Evolutionary conservation across 2,888 invertebrate species (phyloP).

Genomic region (Galerucella pusilla): DNA sequence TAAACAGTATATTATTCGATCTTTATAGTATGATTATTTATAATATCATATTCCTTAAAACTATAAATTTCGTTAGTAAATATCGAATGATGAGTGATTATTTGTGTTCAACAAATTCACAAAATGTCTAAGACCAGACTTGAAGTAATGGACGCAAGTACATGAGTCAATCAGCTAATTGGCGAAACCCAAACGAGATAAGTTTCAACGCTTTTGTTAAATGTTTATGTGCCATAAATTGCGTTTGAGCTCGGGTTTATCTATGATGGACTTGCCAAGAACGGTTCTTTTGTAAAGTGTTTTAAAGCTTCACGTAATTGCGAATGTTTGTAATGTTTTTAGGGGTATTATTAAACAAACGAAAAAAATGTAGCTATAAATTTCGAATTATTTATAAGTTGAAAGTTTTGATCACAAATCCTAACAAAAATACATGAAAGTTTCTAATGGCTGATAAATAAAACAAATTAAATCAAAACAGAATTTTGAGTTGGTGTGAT

Average conservation of each 20-base stretch:
- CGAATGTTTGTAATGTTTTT: constrained; percentile 1
- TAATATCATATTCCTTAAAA: background rate
- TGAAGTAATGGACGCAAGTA: constrained; percentile 24
- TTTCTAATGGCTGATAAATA: background rate
- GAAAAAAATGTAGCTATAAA: background rate
- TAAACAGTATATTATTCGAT: background rate
- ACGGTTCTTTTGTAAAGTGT: background rate
- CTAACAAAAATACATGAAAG: background rate
- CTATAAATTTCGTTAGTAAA: background rate
- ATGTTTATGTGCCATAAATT: constrained; percentile 25
- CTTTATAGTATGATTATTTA: background rate
- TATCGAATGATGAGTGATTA: constrained; percentile 4
- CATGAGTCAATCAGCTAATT: constrained; percentile 39
- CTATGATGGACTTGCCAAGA: constrained; percentile 5
- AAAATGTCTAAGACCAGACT: constrained; percentile 5
- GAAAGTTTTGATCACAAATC: background rate
- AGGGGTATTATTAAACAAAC: background rate
- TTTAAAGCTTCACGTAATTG: constrained; percentile 1
- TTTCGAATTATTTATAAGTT: background rate
- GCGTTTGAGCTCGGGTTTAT: background rate
- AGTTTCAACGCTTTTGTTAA: constrained; percentile 20
- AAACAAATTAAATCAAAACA: no score
- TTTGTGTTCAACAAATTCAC: background rate
- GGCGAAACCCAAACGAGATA: constrained; percentile 30
- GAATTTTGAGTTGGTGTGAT: no score